Conservation (phyloP, 1,140 invertebrate genomes). For the Papilio dardanus region DNA sequence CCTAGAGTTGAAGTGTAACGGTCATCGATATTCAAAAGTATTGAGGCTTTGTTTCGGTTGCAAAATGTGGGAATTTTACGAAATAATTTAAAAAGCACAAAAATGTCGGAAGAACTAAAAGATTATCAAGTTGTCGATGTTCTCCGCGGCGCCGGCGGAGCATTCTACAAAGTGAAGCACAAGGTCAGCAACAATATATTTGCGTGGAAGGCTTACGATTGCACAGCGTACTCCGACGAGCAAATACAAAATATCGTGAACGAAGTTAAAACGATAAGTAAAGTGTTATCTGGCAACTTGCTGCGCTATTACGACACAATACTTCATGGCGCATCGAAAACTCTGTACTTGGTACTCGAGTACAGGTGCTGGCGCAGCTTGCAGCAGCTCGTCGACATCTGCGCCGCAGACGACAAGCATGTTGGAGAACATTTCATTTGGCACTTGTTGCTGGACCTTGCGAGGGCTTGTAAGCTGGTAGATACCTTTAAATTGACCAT, state of each 20-base stretch:
- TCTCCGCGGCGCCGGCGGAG: constrained; percentile 70
- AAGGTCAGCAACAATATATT: constrained; percentile 79
- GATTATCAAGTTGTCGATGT: constrained; percentile 80
- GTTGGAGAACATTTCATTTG: constrained; percentile 76
- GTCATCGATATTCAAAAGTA: constrained; percentile 68
- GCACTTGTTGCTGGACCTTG: constrained; percentile 71
- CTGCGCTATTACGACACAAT: constrained; percentile 75
- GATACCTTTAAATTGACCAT: constrained; percentile 59
- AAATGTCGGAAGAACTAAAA: constrained; percentile 74
- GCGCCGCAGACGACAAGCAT: constrained; percentile 62
- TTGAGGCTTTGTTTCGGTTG: constrained; percentile 70
- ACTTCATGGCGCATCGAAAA: constrained; percentile 70
- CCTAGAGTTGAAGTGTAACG: constrained; percentile 57
- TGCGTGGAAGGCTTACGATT: constrained; percentile 76
- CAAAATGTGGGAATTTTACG: constrained; percentile 67
- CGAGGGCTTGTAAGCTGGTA: constrained; percentile 61
- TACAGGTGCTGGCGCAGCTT: constrained; percentile 70
- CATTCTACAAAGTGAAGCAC: constrained; percentile 79
- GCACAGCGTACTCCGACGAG: constrained; percentile 68
- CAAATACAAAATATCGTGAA: constrained; percentile 71
- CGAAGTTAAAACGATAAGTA: constrained; percentile 73
- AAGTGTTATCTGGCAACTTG: constrained; percentile 63
- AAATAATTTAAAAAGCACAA: constrained; percentile 45
- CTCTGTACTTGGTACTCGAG: constrained; percentile 77
- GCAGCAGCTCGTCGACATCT: constrained; percentile 62